Conservation (phyloP, 2,113 vertebrate genomes). For the Chloebia gouldiae region DNA sequence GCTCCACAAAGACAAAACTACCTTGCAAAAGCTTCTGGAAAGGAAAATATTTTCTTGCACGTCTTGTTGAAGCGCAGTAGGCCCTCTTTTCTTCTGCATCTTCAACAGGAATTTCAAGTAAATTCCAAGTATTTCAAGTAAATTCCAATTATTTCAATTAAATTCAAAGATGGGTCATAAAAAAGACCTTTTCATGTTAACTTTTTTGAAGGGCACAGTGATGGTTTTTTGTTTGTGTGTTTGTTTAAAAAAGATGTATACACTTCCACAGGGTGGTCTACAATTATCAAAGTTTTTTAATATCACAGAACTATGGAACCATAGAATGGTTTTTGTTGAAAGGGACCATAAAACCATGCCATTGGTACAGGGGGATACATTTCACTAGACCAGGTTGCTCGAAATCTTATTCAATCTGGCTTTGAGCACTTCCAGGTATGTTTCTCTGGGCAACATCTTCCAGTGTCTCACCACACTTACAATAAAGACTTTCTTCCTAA, state of each 20-base stretch:
- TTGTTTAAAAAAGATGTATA: background rate
- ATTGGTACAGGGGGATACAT: background rate
- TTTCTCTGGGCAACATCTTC: background rate
- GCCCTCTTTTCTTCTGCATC: background rate
- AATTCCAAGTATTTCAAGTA: background rate
- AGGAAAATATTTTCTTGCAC: background rate
- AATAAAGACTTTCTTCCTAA: background rate
- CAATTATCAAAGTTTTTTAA: background rate
- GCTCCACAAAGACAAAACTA: background rate
- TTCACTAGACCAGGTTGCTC: background rate
- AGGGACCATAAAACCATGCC: background rate
- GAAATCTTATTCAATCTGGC: background rate
- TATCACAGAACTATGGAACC: too few relatives aligned
- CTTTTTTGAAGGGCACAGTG: rapidly evolving
- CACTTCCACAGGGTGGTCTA: background rate
- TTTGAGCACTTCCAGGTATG: background rate
- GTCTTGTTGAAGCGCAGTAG: background rate
- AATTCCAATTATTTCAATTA: background rate
- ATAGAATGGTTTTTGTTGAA: background rate
- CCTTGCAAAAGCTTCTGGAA: background rate
- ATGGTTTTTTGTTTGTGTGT: rapidly evolving
- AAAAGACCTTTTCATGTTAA: background rate
- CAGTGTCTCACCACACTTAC: background rate
- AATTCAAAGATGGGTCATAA: background rate
- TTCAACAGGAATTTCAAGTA: background rate